phyloP scores from a whole-genome alignment of 2,113 vertebrate genomes.

The Melanotaenia duboulayi region DNA sequence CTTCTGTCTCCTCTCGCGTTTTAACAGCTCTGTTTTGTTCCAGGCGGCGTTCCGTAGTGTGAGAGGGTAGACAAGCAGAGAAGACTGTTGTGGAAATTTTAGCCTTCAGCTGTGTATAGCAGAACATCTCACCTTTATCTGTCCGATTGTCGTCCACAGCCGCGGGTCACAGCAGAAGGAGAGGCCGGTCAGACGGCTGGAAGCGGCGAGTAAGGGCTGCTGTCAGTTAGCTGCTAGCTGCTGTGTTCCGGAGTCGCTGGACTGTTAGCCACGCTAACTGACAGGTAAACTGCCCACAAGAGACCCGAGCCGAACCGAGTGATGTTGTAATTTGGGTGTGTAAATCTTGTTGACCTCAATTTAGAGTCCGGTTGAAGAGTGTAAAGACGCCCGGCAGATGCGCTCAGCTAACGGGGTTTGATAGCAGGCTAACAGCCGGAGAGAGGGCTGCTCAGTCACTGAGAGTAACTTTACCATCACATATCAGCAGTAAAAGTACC shows the following conservation, averaged over 20 bases:
- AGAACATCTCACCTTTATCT: neutral
- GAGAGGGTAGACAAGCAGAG: slow-evolving; percentile 52
- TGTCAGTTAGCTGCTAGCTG: neutral
- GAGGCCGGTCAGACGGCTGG: neutral
- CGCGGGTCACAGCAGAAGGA: neutral
- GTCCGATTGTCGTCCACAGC: too few species aligned
- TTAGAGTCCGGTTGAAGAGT: neutral
- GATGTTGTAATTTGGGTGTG: rapidly evolving
- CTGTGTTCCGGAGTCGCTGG: slow-evolving; percentile 21
- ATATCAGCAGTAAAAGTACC: neutral
- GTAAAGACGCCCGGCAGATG: neutral
- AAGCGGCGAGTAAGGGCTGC: slow-evolving; percentile 23
- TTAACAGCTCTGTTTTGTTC: slow-evolving; percentile 13
- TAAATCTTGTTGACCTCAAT: too few species aligned
- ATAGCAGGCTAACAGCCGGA: slow-evolving; percentile 1
- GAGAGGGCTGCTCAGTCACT: neutral
- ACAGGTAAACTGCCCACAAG: neutral
- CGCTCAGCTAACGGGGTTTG: neutral
- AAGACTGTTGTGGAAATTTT: slow-evolving; percentile 39
- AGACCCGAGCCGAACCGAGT: neutral
- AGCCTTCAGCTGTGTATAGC: slow-evolving; percentile 9
- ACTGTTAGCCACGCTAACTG: neutral
- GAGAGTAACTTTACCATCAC: neutral
- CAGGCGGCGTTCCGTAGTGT: slow-evolving; percentile 46
- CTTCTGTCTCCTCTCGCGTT: neutral